Conservation (phyloP, 1,140 invertebrate species). For the Coptotermes formosanus region DNA sequence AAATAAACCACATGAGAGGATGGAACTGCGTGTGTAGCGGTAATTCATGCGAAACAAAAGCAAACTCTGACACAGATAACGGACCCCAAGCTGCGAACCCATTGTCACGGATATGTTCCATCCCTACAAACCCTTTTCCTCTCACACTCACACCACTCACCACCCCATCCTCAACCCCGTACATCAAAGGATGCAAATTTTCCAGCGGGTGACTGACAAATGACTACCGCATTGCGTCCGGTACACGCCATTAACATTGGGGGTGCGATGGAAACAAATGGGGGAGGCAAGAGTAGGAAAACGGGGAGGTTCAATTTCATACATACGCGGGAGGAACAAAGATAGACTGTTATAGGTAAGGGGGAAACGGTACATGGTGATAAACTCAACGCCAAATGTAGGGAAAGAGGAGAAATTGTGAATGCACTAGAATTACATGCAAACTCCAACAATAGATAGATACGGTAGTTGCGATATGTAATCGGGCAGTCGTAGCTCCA, state of each 20-base stretch:
- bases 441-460: constrained; percentile 8
- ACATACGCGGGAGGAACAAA: constrained; percentile 1
- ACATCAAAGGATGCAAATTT: constrained; percentile 31
- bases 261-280: constrained; percentile 14
- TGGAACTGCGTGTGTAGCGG: neutral
- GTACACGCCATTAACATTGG: constrained; percentile 14
- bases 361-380: neutral
- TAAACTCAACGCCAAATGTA: neutral
- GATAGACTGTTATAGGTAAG: constrained; percentile 3
- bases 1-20: neutral
- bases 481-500: neutral
- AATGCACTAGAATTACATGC: neutral
- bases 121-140: constrained; percentile 13
- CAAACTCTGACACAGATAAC: constrained; percentile 1
- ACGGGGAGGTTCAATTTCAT: constrained; percentile 10
- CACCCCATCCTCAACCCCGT: neutral
- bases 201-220: constrained; percentile 27
- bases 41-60: neutral
- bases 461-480: neutral
- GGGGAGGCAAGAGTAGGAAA: neutral
- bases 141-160: constrained; percentile 14
- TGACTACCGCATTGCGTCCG: constrained; percentile 24
- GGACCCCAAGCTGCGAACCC: constrained; percentile 5
- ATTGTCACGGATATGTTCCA: constrained; percentile 16
- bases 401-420: neutral